Base-by-base conservation (phyloP, 1,140 invertebrate species). In the Scaptomyza hsui region DNA sequence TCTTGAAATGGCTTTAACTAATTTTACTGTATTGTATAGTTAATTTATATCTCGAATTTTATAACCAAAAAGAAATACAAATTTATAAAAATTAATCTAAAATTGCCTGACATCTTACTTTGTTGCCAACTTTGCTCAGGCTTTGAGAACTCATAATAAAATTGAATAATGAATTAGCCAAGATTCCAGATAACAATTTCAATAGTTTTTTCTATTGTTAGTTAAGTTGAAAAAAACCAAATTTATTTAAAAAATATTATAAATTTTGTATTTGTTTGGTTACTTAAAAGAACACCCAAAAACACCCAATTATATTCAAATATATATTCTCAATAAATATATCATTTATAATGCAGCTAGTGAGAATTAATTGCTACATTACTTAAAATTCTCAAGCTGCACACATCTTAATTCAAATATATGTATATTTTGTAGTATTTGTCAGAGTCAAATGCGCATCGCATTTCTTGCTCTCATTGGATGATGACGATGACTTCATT, bases 401-500 rank as follows among this genome's bases (percentile, higher is more conserved):
- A 59, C 21, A 59, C 35, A 42, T 21, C 12, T 45, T 18, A 55
- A 44, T 63, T 44, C 26, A 55, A 29, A 29, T 2, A 26, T 26
- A 4, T n/a, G 53, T 24, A 47, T 37, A 39, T 39, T 37, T 37
- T 41, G 1, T 32, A 9, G 49, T 19, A 39, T 47, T 47, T 42
- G 44, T 56, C 26, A 39, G 41, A 18, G 48, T 32, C 35, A 52
- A 59, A 57, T 53, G 39, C 48, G 7, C 64, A 64, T 19, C 56
- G 19, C 45, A 51, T 60, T 64, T 63, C 32, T 42, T 44, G 56
- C 21, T 68, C 35, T 24, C 59, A 74, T 74, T 65, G 74, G 42
- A 70, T 37, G 42, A 37, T 37, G 32, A 24, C 41, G 39, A 78
- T 83, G 79, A 55, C 78, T 81, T 83, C 70, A 81, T 81, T 62